Conservation (phyloP, 2,888 invertebrate species). For the Hypena proboscidalis region DNA sequence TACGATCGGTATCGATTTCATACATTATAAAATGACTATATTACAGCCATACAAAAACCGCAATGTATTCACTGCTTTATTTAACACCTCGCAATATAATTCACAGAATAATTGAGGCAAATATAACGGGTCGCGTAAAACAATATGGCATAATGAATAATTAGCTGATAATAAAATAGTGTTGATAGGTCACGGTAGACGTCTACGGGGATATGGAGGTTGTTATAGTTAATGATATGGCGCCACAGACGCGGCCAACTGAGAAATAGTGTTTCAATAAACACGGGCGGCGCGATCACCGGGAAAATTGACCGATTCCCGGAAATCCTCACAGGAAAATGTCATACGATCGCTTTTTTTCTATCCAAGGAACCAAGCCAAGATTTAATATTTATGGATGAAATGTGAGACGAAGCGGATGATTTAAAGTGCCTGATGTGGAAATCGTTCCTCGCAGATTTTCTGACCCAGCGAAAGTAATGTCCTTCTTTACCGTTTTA, state of each 20-base stretch:
- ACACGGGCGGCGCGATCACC: slow-evolving; percentile 76
- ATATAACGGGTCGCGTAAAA: too few relatives aligned
- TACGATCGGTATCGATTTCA: too few relatives aligned
- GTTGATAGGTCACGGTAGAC: slow-evolving; percentile 27
- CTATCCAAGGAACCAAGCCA: slow-evolving; percentile 73
- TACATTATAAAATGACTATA: too few relatives aligned
- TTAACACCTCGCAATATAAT: too few relatives aligned
- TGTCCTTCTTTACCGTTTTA: slow-evolving; percentile 80
- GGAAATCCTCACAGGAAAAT: slow-evolving; percentile 77
- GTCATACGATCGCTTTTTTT: slow-evolving; percentile 78
- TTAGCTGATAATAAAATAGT: slow-evolving; percentile 7
- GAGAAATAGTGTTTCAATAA: slow-evolving; percentile 83
- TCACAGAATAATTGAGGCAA: too few relatives aligned
- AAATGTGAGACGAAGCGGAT: slow-evolving; percentile 82
- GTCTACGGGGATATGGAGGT: slow-evolving; percentile 23
- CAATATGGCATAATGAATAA: not conserved
- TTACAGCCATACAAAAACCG: too few relatives aligned
- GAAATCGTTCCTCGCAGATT: slow-evolving; percentile 82
- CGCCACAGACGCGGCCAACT: slow-evolving; percentile 66
- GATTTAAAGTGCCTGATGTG: slow-evolving; percentile 84
- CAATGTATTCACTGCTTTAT: too few relatives aligned
- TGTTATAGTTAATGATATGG: slow-evolving; percentile 59
- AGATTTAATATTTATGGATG: slow-evolving; percentile 85
- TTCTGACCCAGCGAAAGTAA: slow-evolving; percentile 82
- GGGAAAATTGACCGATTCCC: slow-evolving; percentile 83